Base-by-base conservation (phyloP, 2,113 vertebrate genomes). In the Centropristis striata region DNA sequence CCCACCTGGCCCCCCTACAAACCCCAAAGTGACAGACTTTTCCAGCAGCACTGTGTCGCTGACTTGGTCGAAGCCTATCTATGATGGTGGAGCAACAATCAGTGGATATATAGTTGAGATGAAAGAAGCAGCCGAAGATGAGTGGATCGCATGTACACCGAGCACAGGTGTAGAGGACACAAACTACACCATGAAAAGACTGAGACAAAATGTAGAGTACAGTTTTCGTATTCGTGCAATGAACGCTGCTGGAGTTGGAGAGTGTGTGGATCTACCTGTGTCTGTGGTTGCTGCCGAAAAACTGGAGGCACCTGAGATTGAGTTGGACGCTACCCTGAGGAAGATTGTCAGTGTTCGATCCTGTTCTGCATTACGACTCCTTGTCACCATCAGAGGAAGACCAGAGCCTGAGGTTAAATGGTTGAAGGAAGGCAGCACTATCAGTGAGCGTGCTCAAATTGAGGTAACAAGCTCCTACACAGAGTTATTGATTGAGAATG, bases 351-450 rank as follows among this genome's bases (percentile, higher is more conserved):
- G 89, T 77, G 93, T 99, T 53, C 96, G 96, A 81, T 96, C 98
- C 21, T 96, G 98, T 89, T 95, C 96, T 80, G 97, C 96, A 23
- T 89, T 99, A 75, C 95, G 96, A 67, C 94, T 99, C 16, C 96
- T 96, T 91, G 98, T 99, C 71, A 96, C 95, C 27, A 97, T 99
- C 89, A 98, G 93, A 94, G 98, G 98, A 82, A 96, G 95, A 75
- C 98, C 98, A 75, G 97, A 99, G 87, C 98, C 98, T 86, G 97
- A 98, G 92, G 96, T 98, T 63, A 98, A 96, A 84, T 99, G 98
- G 98, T 95, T 96, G 89, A 99, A 98, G 86, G 97, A 96, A 65
- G 96, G 96, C 86, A 96, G 96, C 57, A 36, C 80, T 37, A 89
- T 99, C 67, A 96, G 93, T 84, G 97, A 97, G 27, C 94, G 95